Conservation (phyloP, 2,797 vertebrate genomes). For the Erpetoichthys calabaricus region DNA sequence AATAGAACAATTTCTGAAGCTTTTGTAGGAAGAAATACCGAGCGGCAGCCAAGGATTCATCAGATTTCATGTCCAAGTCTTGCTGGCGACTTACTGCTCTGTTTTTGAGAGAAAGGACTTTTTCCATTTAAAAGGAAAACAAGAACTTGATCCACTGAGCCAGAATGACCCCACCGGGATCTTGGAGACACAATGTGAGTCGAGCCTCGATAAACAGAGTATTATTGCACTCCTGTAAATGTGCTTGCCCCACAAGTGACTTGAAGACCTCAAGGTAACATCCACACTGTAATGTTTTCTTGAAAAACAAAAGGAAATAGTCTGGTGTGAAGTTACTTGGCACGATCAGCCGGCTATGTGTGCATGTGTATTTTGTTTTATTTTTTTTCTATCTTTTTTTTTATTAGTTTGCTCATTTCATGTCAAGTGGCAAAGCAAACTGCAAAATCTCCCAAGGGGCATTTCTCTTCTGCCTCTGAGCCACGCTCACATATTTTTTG, state of each 20-base stretch:
- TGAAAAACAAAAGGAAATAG: constrained; percentile 36
- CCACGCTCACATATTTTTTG: no score
- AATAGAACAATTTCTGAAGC: no score
- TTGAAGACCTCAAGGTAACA: constrained; percentile 21
- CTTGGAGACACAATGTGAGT: constrained; percentile 20
- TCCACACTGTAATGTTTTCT: constrained; percentile 32
- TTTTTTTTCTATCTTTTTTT: constrained; percentile 4
- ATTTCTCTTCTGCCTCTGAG: no score
- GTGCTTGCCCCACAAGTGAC: constrained; percentile 18
- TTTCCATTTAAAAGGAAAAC: no score
- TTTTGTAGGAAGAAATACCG: no score
- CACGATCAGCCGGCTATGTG: not conserved
- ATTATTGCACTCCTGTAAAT: constrained; percentile 23
- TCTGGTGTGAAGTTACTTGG: constrained; percentile 35
- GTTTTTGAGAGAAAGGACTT: no score
- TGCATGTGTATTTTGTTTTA: constrained; percentile 2
- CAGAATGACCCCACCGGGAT: not conserved
- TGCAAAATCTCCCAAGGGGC: not conserved
- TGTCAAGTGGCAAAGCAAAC: constrained; percentile 14
- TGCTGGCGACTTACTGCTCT: no score
- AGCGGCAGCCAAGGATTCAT: no score
- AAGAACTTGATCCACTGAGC: no score
- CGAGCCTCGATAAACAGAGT: constrained; percentile 16
- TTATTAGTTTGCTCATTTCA: constrained; percentile 16
- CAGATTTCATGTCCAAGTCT: no score